A percentile compares a stretch with the other conserved stretches of the same genome.
Evolutionary conservation across 2,888 invertebrate species (phyloP).

Genomic region (Spialia ferax): DNA sequence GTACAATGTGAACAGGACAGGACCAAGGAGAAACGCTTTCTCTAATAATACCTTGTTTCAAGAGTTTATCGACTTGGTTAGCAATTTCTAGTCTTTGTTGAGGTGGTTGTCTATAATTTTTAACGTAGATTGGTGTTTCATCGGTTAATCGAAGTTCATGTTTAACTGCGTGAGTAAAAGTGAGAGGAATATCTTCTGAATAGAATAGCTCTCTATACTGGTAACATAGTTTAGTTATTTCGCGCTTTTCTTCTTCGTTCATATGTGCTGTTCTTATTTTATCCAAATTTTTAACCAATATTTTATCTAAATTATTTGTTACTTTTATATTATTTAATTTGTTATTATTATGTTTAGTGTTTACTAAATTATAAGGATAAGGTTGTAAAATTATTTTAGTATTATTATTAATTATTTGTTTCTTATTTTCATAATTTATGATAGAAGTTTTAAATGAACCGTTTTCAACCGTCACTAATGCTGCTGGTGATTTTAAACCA

Average conservation of each 20-base stretch:
- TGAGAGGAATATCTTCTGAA: slow-evolving; percentile 20
- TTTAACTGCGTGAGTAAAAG: slow-evolving; percentile 22
- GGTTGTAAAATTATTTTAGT: slow-evolving; percentile 1
- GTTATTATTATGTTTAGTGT: not conserved
- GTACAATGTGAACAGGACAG: slow-evolving; percentile 47
- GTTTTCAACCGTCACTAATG: slow-evolving; percentile 14
- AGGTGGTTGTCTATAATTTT: slow-evolving; percentile 44
- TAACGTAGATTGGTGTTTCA: slow-evolving; percentile 35
- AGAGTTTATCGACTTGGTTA: slow-evolving; percentile 46
- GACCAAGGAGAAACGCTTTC: slow-evolving; percentile 47
- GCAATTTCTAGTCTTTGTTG: slow-evolving; percentile 45
- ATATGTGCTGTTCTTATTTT: slow-evolving; percentile 18
- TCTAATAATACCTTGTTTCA: slow-evolving; percentile 47
- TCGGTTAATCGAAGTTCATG: slow-evolving; percentile 23
- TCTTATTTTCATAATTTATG: not conserved
- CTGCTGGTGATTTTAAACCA: slow-evolving; percentile 26
- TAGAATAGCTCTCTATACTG: slow-evolving; percentile 23
- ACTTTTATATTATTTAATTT: slow-evolving; percentile 1
- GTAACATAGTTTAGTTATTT: slow-evolving; percentile 17
- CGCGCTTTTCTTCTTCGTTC: slow-evolving; percentile 32
- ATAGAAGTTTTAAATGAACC: slow-evolving; percentile 21
- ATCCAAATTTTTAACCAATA: slow-evolving; percentile 11
- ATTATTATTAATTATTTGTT: slow-evolving; percentile 1
- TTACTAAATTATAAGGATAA: not conserved
- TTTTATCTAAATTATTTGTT: not conserved